phyloP scores from a whole-genome alignment of 2,113 vertebrate species.

The Sus scrofa region DNA sequence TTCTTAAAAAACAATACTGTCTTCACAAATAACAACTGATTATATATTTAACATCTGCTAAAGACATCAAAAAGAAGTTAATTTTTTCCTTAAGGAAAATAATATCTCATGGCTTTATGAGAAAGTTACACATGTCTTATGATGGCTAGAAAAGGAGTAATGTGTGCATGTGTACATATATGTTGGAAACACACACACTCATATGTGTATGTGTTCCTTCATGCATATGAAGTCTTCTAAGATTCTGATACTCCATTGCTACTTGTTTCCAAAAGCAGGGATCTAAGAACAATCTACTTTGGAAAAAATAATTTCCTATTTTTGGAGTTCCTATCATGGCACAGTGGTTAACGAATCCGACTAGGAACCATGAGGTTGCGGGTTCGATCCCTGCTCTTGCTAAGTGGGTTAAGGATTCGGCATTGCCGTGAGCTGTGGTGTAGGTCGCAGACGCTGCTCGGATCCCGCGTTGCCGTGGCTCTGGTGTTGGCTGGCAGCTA shows the following conservation, averaged over 20 bases:
- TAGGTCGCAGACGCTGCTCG: too few relatives aligned
- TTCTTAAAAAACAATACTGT: not conserved
- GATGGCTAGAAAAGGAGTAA: not conserved
- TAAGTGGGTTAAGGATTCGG: too few relatives aligned
- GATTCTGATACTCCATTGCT: not conserved
- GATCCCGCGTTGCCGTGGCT: too few relatives aligned
- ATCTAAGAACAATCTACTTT: slow-evolving; percentile 18
- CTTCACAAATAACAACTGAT: not conserved
- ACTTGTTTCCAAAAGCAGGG: not conserved
- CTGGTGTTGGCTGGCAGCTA: too few relatives aligned
- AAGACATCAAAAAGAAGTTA: not conserved
- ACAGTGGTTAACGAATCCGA: too few relatives aligned
- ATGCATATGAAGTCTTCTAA: not conserved
- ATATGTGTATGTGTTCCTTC: not conserved
- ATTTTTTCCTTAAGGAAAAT: slow-evolving; percentile 30
- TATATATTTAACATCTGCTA: not conserved
- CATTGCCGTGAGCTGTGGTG: too few relatives aligned
- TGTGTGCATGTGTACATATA: accelerated
- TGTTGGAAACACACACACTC: not conserved
- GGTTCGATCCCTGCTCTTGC: too few relatives aligned
- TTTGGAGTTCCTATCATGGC: not conserved
- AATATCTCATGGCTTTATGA: not conserved
- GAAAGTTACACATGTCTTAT: not conserved
- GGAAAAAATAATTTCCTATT: not conserved
- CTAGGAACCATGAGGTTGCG: too few relatives aligned